phyloP scores from a whole-genome alignment of 2,888 invertebrate species.

The Netelia melanura region DNA sequence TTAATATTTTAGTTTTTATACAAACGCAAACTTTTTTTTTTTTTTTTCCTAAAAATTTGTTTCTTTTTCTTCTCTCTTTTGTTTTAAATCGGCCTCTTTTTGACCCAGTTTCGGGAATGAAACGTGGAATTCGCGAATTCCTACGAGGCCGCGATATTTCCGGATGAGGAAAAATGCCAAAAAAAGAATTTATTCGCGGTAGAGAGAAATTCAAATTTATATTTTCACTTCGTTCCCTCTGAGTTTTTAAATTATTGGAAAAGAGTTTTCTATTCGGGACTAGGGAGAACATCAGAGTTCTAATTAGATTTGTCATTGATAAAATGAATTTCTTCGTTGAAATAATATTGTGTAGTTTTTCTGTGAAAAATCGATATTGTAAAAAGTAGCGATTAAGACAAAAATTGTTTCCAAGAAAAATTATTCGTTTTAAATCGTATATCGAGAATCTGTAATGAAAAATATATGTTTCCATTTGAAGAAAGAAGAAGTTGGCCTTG shows the following conservation, averaged over 20 bases:
- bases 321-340: too few relatives aligned
- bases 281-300: neutral
- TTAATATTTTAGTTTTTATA: neutral
- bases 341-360: too few relatives aligned
- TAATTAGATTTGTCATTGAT: too few relatives aligned
- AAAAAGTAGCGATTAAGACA: too few relatives aligned
- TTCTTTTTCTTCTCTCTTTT: neutral
- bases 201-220: neutral
- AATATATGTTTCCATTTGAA: too few relatives aligned
- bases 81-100: neutral
- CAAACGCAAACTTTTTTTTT: neutral
- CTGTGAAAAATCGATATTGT: too few relatives aligned
- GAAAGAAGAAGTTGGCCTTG: too few relatives aligned
- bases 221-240: neutral
- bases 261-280: too few relatives aligned
- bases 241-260: neutral
- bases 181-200: neutral
- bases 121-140: neutral
- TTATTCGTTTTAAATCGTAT: too few relatives aligned
- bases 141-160: neutral
- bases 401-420: too few relatives aligned
- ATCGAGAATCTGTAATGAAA: too few relatives aligned
- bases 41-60: neutral
- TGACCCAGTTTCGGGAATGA: neutral
- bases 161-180: neutral